Percentiles rank a stretch among this genome's conserved stretches.
These are phyloP conservation scores for Nemoura dubitans DNA, from an alignment of 2,888 invertebrate genomes.

Conservation along the genomic window DNA sequence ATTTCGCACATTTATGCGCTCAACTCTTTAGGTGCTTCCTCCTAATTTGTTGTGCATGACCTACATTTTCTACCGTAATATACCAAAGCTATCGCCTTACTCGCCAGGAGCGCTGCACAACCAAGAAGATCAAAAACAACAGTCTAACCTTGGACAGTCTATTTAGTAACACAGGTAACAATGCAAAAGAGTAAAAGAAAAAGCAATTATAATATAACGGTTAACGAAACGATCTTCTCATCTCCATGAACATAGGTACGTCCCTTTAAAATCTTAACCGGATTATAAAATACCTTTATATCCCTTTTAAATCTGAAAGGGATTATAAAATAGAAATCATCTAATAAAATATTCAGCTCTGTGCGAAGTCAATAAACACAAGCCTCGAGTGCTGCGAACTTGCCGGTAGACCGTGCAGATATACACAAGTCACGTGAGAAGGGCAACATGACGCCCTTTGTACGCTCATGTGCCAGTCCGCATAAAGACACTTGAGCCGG, in stretches of 20 bases:
- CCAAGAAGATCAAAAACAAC: neutral
- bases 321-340: neutral
- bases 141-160: no score
- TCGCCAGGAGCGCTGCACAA: neutral
- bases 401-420: no score
- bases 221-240: neutral
- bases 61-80: no score
- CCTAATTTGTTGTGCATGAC: neutral
- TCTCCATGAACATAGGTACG: neutral
- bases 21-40: conserved; percentile 12
- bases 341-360: neutral
- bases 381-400: neutral
- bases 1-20: neutral
- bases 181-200: neutral
- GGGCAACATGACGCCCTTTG: neutral
- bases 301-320: no score
- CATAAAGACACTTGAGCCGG: no score
- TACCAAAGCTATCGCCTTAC: neutral
- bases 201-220: neutral
- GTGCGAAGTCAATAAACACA: neutral
- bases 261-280: neutral
- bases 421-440: neutral
- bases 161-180: no score
- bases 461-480: no score
- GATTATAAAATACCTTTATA: neutral